phyloP scores from a whole-genome alignment of 2,113 vertebrate species.

The Micronisus gabar region DNA sequence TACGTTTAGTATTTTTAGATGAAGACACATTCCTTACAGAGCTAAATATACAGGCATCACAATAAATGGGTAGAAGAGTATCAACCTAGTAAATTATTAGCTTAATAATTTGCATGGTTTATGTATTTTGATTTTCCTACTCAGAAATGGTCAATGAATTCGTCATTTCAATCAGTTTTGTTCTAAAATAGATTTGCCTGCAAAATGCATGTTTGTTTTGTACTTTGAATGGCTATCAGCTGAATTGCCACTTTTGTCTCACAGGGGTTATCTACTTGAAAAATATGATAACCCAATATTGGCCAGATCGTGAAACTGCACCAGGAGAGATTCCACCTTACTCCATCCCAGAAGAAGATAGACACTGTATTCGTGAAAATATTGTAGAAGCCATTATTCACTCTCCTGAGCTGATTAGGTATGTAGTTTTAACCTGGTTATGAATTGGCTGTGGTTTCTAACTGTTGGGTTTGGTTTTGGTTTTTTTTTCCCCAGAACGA shows the following conservation, averaged over 20 bases:
- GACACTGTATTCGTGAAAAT: conserved; percentile 93
- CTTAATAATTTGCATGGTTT: background rate
- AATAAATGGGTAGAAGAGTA: background rate
- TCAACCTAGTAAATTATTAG: background rate
- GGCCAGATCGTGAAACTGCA: conserved; percentile 89
- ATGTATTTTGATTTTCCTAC: background rate
- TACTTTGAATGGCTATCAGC: background rate
- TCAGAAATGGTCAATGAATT: background rate
- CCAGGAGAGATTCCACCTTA: conserved; percentile 86
- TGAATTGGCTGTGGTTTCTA: background rate
- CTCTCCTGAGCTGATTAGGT: conserved; percentile 98
- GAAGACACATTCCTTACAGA: background rate
- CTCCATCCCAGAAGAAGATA: conserved; percentile 94
- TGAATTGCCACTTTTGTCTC: background rate
- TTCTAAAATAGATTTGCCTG: background rate
- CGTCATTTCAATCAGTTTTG: background rate
- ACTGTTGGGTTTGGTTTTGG: background rate
- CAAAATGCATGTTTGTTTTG: background rate
- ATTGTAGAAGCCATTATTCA: conserved; percentile 99
- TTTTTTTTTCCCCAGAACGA: too few relatives aligned
- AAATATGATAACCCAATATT: conserved; percentile 98
- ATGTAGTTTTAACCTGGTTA: conserved; percentile 1
- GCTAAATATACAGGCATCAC: background rate
- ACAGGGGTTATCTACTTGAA: conserved; percentile 99
- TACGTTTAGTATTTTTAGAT: background rate